Conservation (phyloP, 2,888 invertebrate genomes). For the Tenthredo scrophulariae region DNA sequence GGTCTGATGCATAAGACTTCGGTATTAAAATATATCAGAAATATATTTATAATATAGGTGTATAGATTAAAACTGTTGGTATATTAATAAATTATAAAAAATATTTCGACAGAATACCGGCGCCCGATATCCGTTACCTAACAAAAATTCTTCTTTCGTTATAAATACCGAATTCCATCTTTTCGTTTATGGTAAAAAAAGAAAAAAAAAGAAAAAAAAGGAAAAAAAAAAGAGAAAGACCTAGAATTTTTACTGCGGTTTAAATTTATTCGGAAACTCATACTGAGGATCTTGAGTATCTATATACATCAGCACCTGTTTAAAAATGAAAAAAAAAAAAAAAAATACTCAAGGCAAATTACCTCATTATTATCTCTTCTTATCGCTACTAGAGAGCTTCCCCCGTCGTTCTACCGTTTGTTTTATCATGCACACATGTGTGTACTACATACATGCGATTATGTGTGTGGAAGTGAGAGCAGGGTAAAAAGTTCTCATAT, state of each 20-base stretch:
- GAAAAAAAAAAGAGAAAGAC: background rate
- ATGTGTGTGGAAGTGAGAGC: no score
- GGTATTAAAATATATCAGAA: slow-evolving; percentile 16
- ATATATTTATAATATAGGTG: background rate
- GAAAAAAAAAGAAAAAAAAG: no score
- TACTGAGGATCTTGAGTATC: background rate
- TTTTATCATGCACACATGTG: background rate
- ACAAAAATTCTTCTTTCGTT: background rate
- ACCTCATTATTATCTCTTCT: background rate
- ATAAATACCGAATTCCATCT: background rate
- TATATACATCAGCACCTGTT: no score
- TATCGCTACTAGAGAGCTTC: background rate
- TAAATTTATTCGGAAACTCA: background rate
- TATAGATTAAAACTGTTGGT: background rate
- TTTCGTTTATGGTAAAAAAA: background rate
- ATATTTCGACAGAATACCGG: background rate
- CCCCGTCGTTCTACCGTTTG: background rate
- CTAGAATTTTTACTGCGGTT: background rate
- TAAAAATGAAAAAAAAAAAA: background rate
- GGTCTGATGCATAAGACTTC: background rate
- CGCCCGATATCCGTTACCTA: background rate
- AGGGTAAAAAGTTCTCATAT: background rate
- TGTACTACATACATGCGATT: background rate
- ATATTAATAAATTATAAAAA: background rate
- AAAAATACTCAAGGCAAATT: background rate